These are phyloP conservation scores for Dendrolimus pini DNA, from an alignment of 2,888 invertebrate species.

Conservation along the genomic window DNA sequence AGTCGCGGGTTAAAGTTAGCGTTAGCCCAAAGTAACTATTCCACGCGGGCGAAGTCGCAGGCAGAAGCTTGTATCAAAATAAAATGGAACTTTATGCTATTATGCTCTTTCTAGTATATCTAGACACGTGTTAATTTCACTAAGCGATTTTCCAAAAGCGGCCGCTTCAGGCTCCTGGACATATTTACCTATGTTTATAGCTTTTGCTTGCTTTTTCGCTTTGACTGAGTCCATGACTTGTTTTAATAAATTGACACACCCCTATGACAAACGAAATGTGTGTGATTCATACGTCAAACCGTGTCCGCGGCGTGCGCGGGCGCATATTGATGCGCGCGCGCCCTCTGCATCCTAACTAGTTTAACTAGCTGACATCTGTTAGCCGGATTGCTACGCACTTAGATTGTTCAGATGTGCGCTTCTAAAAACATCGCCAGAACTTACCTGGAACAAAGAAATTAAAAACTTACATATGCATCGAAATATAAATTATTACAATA, in stretches of 20 bases:
- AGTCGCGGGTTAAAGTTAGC: too few relatives aligned
- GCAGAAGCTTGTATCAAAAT: too few relatives aligned
- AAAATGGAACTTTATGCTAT: too few relatives aligned
- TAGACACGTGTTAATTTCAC: too few relatives aligned
- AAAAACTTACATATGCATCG: not conserved
- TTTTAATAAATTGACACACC: not conserved
- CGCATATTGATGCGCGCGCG: conserved; percentile 58
- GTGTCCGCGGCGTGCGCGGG: conserved; percentile 60
- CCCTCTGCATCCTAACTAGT: conserved; percentile 54
- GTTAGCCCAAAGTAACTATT: too few relatives aligned
- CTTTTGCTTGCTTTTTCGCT: too few relatives aligned
- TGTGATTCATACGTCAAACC: conserved; percentile 67
- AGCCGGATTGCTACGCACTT: not conserved
- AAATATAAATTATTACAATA: not conserved
- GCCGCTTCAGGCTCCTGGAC: too few relatives aligned
- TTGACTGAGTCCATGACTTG: too few relatives aligned
- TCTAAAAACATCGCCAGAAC: not conserved
- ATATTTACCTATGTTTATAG: too few relatives aligned
- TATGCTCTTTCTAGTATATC: too few relatives aligned
- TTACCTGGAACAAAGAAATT: not conserved
- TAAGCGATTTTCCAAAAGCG: too few relatives aligned
- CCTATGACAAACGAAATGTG: conserved; percentile 41
- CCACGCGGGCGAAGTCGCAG: too few relatives aligned
- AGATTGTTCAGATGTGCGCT: not conserved
- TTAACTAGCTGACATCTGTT: not conserved